A percentile compares a stretch with the other conserved stretches of the same genome.
phyloP scores from a whole-genome alignment of 2,888 invertebrate genomes.

The Tetheella fluctuosa region DNA sequence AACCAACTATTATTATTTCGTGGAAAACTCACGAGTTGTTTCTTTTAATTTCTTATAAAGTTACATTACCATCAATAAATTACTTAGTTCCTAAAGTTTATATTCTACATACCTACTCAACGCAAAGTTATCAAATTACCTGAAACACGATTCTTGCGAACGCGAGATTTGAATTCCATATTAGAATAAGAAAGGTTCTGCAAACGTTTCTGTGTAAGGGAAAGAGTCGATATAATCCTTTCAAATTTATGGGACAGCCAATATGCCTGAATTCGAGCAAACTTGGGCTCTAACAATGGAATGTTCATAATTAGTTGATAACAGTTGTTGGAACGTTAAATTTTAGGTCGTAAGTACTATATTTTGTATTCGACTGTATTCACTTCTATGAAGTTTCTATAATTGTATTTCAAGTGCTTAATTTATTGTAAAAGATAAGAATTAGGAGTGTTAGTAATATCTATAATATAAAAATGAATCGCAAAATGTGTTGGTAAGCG shows the following conservation, averaged over 20 bases:
- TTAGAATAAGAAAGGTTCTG: conserved; percentile 7
- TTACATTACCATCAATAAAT: too few relatives aligned
- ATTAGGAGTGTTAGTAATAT: too few relatives aligned
- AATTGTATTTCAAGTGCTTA: background rate
- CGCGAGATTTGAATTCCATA: conserved; percentile 38
- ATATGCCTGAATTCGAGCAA: background rate
- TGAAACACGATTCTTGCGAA: conserved; percentile 32
- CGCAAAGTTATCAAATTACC: conserved; percentile 36
- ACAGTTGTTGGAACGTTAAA: background rate
- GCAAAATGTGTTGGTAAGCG: too few relatives aligned
- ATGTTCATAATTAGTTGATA: background rate
- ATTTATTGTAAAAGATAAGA: background rate
- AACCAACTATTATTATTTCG: too few relatives aligned
- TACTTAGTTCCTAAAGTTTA: background rate
- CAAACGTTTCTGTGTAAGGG: background rate
- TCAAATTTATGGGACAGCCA: conserved; percentile 3
- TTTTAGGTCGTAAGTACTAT: background rate
- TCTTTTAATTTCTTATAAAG: too few relatives aligned
- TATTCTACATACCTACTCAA: conserved; percentile 22
- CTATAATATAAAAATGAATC: too few relatives aligned
- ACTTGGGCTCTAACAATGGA: background rate
- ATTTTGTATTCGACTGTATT: background rate
- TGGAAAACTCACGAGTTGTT: too few relatives aligned
- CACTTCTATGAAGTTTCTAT: background rate
- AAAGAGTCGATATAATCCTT: conserved; percentile 5